Evolutionary conservation across 2,888 invertebrate species (phyloP), one percentile per base, ranked within the genome.

Genomic region (Malachius bipustulatus): DNA sequence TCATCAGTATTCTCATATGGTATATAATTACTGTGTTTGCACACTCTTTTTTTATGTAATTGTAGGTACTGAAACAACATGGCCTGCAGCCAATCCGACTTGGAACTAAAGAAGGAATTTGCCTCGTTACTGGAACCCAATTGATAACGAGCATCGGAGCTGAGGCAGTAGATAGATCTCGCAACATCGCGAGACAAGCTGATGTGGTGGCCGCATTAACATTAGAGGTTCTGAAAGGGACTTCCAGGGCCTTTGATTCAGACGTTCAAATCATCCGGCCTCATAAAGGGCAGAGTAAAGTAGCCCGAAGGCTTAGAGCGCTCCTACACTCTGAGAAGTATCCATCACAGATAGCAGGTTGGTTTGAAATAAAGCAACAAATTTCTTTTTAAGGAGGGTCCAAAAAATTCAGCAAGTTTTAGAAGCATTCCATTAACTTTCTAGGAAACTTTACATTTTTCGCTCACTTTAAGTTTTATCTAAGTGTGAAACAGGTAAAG

Each of bases 61-160:
- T 19, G 13, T 30, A 52, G 51, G 53, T 53, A 15, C 51, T 77
- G 35, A 67, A 72, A 52, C 60, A 64, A 16, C 67, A 75, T 49
- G 63, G 68, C 30, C 56, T 77, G 36, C 59, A 61, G 35, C 72
- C 74, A 4, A 62, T 77, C 39, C 55, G 56, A 11, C 58, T 76
- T 16, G 65, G 66, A 27, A 66, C 75, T 2, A 78, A 77, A 57
- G 77, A 77, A 62, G 76, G 75, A 2, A 50, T 77, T 13, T 70
- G 74, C 1, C 55, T 77, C 40, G 73, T 78, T 46, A 78, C 77
- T 54, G 77, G 77, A 26, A 77, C 77, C 8, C 77, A 77, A 49
- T 59, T 78, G 41, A 77, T 78, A 30, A 70, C 75, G 6, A 68
- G 75, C 6, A 56, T 78, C 13, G 77, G 76, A 26, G 71, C 73